These are phyloP conservation scores for Lethocerus indicus DNA, from an alignment of 1,140 invertebrate species.

Conservation along the genomic window DNA sequence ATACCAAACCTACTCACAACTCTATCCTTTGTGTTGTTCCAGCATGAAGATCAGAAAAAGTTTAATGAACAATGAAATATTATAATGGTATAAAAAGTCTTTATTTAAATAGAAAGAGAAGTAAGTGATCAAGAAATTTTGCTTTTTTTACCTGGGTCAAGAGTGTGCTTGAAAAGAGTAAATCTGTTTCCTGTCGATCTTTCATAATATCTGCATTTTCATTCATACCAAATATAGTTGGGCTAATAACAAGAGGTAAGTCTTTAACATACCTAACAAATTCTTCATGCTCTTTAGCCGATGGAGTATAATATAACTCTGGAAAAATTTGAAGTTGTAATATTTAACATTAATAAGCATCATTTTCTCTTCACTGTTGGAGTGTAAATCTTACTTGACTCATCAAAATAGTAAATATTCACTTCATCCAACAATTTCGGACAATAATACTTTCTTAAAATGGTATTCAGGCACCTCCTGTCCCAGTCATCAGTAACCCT, in stretches of 20 bases:
- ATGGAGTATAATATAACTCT: slow-evolving; percentile 59
- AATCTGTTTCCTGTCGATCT: slow-evolving; percentile 72
- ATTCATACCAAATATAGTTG: slow-evolving; percentile 84
- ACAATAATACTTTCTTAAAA: slow-evolving; percentile 68
- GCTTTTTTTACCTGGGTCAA: slow-evolving; percentile 54
- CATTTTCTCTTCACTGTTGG: not conserved
- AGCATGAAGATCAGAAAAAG: slow-evolving; percentile 7
- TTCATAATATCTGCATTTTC: slow-evolving; percentile 89
- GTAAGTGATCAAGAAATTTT: not conserved
- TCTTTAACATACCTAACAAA: slow-evolving; percentile 60
- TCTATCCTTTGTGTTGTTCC: too few relatives aligned
- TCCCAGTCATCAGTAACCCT: slow-evolving; percentile 92
- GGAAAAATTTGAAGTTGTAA: slow-evolving; percentile 11
- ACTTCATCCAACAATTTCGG: slow-evolving; percentile 21
- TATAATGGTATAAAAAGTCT: not conserved
- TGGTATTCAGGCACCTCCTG: slow-evolving; percentile 66
- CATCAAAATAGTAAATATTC: slow-evolving; percentile 25
- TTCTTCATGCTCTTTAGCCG: slow-evolving; percentile 51
- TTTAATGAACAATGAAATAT: not conserved
- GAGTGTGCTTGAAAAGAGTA: slow-evolving; percentile 61
- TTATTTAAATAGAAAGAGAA: not conserved
- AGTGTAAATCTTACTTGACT: slow-evolving; percentile 1
- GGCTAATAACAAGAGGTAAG: slow-evolving; percentile 61
- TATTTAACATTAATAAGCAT: not conserved
- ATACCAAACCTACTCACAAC: slow-evolving; percentile 20